A percentile compares a stretch with the other conserved stretches of the same genome.
Evolutionary conservation across 2,113 vertebrate species (phyloP).

Genomic region (Dipodomys merriami): DNA sequence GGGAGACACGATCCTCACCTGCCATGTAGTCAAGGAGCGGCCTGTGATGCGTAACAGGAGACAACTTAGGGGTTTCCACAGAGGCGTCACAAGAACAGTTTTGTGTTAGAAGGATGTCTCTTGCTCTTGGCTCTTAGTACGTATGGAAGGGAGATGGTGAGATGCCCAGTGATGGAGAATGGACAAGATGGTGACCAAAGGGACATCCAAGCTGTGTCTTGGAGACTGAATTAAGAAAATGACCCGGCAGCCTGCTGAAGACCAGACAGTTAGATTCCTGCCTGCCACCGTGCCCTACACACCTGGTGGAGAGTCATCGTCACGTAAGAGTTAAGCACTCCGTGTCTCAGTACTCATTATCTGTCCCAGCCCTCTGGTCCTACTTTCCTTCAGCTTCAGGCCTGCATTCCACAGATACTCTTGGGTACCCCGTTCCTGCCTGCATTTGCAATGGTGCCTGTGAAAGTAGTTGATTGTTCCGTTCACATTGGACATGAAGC

Average conservation of each 20-base stretch:
- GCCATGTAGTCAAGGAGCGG: too few species aligned
- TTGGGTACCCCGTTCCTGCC: slow-evolving; percentile 28
- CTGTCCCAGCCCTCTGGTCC: slow-evolving; percentile 49
- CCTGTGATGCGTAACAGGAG: neutral
- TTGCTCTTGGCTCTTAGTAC: neutral
- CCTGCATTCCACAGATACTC: slow-evolving; percentile 54
- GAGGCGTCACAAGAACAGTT: neutral
- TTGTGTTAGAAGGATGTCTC: neutral
- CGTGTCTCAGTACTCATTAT: neutral
- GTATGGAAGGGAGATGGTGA: neutral
- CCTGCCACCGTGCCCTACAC: neutral
- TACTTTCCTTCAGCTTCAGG: slow-evolving; percentile 53
- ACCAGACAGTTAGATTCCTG: neutral
- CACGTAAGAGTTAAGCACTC: neutral
- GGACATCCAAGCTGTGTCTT: neutral
- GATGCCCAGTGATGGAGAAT: neutral
- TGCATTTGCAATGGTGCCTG: slow-evolving; percentile 23
- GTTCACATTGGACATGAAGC: neutral
- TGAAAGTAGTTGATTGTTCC: neutral
- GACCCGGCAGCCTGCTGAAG: neutral
- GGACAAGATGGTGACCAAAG: neutral
- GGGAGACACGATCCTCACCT: neutral
- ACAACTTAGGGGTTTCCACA: neutral
- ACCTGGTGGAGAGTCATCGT: neutral
- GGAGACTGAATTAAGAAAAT: neutral